These are phyloP conservation scores for Coregonus sp. DNA, from an alignment of 2,797 vertebrate species.

Conservation along the genomic window DNA sequence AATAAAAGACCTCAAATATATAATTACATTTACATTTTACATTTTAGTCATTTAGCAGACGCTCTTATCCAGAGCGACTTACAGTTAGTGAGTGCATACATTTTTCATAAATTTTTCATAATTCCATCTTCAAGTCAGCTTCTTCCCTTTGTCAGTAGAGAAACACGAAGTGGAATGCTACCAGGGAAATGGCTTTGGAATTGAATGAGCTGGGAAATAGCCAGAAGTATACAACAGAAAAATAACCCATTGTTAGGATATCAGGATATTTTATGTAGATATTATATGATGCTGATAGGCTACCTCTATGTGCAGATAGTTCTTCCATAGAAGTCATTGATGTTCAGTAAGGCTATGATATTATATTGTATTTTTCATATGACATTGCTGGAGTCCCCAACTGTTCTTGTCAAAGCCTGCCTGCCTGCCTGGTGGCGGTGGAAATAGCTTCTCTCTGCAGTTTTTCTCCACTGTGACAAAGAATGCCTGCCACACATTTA, in stretches of 20 bases:
- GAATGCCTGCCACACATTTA: neutral
- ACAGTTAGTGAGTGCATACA: too few relatives aligned
- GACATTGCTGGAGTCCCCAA: neutral
- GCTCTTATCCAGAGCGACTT: too few relatives aligned
- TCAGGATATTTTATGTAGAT: too few relatives aligned
- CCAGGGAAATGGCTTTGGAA: slow-evolving; percentile 1
- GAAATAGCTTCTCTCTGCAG: slow-evolving; percentile 28
- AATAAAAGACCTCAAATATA: neutral
- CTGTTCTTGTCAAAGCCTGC: slow-evolving; percentile 5
- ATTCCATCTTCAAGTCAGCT: neutral
- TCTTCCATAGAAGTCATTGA: neutral
- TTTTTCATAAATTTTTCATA: too few relatives aligned
- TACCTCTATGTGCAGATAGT: neutral
- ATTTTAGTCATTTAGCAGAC: too few relatives aligned
- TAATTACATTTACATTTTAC: too few relatives aligned
- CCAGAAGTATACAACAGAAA: slow-evolving; percentile 10
- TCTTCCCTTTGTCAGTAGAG: neutral
- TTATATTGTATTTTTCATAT: neutral
- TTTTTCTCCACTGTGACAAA: neutral
- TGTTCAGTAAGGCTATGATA: neutral
- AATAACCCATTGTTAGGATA: neutral
- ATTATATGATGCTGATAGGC: neutral
- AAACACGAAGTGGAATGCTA: neutral
- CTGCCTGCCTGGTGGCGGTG: slow-evolving; percentile 26
- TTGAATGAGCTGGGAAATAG: slow-evolving; percentile 13